These are phyloP conservation scores for Syrmaticus mikado DNA, from an alignment of 2,113 vertebrate species.

Conservation along the genomic window DNA sequence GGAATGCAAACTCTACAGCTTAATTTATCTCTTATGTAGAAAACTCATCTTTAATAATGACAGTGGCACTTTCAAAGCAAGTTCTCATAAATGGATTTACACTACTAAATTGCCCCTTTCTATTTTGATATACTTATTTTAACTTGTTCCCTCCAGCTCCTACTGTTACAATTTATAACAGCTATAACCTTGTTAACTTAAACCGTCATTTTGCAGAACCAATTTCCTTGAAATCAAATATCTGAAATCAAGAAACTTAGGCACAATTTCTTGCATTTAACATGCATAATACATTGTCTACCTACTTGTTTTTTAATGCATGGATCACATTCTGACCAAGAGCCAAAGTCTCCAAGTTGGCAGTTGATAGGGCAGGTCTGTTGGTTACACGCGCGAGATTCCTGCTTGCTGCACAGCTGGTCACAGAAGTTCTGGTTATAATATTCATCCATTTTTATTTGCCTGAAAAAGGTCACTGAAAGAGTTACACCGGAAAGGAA, in stretches of 20 bases:
- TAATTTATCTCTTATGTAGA: not conserved
- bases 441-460: conserved; percentile 76
- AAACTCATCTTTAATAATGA: not conserved
- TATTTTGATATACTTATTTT: not conserved
- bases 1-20: not conserved
- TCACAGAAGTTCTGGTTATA: conserved; percentile 81
- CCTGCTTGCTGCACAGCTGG: conserved; percentile 75
- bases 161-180: not conserved
- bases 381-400: conserved; percentile 83
- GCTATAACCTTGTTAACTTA: not conserved
- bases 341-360: conserved; percentile 82
- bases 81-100: not conserved
- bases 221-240: not conserved
- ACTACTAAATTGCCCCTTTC: not conserved
- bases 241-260: not conserved
- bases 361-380: conserved; percentile 89
- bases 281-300: not conserved
- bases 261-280: not conserved
- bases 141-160: not conserved
- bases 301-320: conserved; percentile 88
- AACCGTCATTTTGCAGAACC: not conserved
- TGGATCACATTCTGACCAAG: conserved; percentile 91
- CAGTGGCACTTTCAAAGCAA: not conserved
- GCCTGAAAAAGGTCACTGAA: conserved; percentile 68
- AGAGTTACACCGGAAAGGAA: not conserved